These are phyloP conservation scores for Chanos chanos DNA, from an alignment of 2,797 vertebrate genomes.

Conservation along the genomic window DNA sequence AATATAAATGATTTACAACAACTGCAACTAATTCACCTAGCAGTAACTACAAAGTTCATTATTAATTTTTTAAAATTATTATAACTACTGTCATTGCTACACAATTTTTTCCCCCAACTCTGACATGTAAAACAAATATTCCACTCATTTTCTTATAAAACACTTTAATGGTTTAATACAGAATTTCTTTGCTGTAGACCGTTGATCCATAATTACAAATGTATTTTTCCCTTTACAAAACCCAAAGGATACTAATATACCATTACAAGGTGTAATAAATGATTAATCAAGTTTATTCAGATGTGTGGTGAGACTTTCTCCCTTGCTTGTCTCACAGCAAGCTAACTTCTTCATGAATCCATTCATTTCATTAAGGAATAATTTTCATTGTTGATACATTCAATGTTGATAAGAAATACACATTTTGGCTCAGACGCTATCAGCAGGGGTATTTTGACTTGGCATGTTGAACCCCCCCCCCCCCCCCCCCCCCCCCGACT, in stretches of 20 bases:
- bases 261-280: conserved; percentile 30
- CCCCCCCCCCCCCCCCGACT: too few species aligned
- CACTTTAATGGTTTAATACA: too few species aligned
- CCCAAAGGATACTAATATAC: conserved; percentile 29
- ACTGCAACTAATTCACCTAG: too few species aligned
- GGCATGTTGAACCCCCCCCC: too few species aligned
- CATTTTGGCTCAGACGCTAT: conserved; percentile 1
- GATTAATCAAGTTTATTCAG: conserved; percentile 34
- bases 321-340: conserved; percentile 5
- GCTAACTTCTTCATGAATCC: conserved; percentile 16
- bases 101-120: too few species aligned
- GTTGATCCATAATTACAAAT: not conserved
- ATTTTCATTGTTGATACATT: conserved; percentile 14
- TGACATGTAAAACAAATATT: too few species aligned
- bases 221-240: conserved; percentile 10
- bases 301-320: not conserved
- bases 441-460: not conserved
- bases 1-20: too few species aligned
- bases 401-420: conserved; percentile 2
- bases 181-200: conserved; percentile 5
- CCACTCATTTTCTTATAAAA: too few species aligned
- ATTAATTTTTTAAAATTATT: too few species aligned
- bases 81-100: too few species aligned
- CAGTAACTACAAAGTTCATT: too few species aligned
- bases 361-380: conserved; percentile 1